Conservation (phyloP, 2,888 invertebrate species). For the Eulithis testata region DNA sequence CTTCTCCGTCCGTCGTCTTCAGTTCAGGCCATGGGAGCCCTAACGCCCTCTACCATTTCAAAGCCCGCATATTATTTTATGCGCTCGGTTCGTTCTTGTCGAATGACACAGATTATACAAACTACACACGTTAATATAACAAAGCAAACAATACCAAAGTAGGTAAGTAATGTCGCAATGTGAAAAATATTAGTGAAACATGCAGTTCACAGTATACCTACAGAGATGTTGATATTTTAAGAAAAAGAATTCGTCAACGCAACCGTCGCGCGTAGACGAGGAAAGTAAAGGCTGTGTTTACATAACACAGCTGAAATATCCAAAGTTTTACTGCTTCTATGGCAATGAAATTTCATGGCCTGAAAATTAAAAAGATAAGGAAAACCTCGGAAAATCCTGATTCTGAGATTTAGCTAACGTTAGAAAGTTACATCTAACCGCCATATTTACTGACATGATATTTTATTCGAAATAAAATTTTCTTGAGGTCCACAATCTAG, state of each 20-base stretch:
- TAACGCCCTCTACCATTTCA: no score
- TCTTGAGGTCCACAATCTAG: no score
- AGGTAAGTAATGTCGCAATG: slow-evolving; percentile 9
- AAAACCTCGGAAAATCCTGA: not conserved
- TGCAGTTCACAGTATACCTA: no score
- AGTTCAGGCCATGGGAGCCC: no score
- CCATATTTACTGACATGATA: no score
- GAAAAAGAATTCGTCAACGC: slow-evolving; percentile 29
- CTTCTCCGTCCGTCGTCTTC: no score
- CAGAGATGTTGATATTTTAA: slow-evolving; percentile 10
- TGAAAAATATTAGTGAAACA: not conserved
- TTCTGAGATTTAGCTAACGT: not conserved
- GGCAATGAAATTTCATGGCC: slow-evolving; percentile 18
- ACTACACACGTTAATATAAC: no score
- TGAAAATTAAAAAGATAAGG: slow-evolving; percentile 19
- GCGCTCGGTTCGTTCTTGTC: no score
- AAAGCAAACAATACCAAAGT: not conserved
- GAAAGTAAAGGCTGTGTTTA: slow-evolving; percentile 4
- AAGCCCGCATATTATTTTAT: no score
- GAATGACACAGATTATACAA: no score
- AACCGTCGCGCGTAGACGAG: not conserved
- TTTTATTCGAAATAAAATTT: no score
- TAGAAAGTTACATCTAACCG: no score
- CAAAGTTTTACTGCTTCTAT: slow-evolving; percentile 6
- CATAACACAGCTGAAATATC: slow-evolving; percentile 19